Conservation (phyloP, 2,797 vertebrate genomes). For the Anolis apletophallus region DNA sequence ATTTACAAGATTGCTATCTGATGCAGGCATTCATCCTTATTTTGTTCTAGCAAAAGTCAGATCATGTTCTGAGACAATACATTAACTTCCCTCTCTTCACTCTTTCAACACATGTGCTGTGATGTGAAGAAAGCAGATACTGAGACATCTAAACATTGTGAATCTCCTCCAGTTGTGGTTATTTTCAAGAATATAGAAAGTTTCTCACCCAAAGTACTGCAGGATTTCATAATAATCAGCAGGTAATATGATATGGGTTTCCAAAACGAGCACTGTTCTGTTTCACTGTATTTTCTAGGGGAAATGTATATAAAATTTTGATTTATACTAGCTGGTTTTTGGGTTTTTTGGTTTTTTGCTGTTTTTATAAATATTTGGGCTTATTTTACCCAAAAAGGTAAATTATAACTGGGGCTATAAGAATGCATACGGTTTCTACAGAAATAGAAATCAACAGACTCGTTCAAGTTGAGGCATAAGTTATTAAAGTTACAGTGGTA, state of each 20-base stretch:
- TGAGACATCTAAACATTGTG: slow-evolving; percentile 71
- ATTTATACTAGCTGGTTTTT: background rate
- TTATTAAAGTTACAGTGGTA: background rate
- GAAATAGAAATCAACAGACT: background rate
- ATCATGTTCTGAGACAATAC: background rate
- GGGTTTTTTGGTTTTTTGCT: too few species aligned
- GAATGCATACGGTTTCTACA: background rate
- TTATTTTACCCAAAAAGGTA: background rate
- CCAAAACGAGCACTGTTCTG: slow-evolving; percentile 22
- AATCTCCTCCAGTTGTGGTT: slow-evolving; percentile 87
- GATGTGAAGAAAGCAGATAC: slow-evolving; percentile 66
- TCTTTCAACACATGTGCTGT: slow-evolving; percentile 46
- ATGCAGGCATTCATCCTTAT: background rate
- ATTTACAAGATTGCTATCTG: too few species aligned
- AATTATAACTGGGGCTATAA: background rate
- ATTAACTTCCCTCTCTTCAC: slow-evolving; percentile 29
- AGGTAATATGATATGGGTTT: slow-evolving; percentile 80
- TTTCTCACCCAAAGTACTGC: slow-evolving; percentile 90
- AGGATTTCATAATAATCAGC: slow-evolving; percentile 94
- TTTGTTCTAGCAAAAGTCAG: background rate
- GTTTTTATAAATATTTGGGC: background rate
- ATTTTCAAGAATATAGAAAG: slow-evolving; percentile 96
- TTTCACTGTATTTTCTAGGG: background rate
- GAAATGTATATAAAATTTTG: background rate
- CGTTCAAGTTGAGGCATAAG: background rate